Evolutionary conservation across 1,140 invertebrate genomes (phyloP).

Genomic region (Ectropis grisescens): DNA sequence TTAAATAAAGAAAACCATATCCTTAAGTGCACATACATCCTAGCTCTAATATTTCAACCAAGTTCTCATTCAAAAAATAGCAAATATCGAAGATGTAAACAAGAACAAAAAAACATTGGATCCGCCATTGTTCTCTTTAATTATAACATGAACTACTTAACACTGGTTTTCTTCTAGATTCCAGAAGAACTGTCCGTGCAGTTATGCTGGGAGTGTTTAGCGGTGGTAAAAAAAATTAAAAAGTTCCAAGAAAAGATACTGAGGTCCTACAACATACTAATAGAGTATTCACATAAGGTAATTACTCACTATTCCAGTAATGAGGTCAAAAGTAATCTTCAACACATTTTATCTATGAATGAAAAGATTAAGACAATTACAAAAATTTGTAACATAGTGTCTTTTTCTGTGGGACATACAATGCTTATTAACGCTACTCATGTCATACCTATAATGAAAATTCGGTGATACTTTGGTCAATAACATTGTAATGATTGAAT

Average conservation of each 20-base stretch:
- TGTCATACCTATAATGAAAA: too few relatives aligned
- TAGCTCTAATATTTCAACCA: not conserved
- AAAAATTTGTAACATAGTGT: too few relatives aligned
- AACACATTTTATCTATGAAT: too few relatives aligned
- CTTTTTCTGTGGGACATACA: too few relatives aligned
- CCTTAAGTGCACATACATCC: too few relatives aligned
- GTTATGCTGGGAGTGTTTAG: slow-evolving; percentile 53
- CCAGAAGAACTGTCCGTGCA: slow-evolving; percentile 42
- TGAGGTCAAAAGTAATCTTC: too few relatives aligned
- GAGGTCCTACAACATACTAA: slow-evolving; percentile 30
- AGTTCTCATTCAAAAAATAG: not conserved
- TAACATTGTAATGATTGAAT: too few relatives aligned
- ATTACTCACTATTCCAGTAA: too few relatives aligned
- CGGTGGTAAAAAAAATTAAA: slow-evolving; percentile 15
- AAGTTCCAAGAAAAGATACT: slow-evolving; percentile 30
- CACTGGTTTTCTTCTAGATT: slow-evolving; percentile 24
- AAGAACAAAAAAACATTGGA: slow-evolving; percentile 45
- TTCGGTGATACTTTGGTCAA: too few relatives aligned
- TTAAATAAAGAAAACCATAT: too few relatives aligned
- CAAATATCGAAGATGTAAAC: slow-evolving; percentile 13
- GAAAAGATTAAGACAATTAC: too few relatives aligned
- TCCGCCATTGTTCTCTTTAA: slow-evolving; percentile 19
- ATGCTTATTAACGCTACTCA: too few relatives aligned
- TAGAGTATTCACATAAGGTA: slow-evolving; percentile 43
- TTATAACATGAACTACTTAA: slow-evolving; percentile 3